phyloP scores from a whole-genome alignment of 2,888 invertebrate species.

The Siphlonurus alternatus region DNA sequence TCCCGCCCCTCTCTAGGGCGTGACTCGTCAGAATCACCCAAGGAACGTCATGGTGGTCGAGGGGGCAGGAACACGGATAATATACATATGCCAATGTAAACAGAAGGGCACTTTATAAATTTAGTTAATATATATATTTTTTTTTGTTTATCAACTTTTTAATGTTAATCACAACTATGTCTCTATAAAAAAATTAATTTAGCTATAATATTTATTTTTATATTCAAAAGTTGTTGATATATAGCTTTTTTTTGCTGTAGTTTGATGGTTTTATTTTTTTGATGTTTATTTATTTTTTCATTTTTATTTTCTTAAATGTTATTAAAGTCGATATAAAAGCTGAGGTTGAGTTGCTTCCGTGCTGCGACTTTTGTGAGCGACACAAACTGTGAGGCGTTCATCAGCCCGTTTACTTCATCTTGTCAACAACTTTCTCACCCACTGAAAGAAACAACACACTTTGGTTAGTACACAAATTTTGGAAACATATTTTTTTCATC shows the following conservation, averaged over 20 bases:
- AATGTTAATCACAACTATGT: not conserved
- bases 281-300: not conserved
- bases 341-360: not conserved
- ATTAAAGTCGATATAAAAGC: not conserved
- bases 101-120: not conserved
- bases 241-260: not conserved
- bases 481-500: not conserved
- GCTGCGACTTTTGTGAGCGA: not conserved
- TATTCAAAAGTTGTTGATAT: no score
- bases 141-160: not conserved
- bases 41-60: not conserved
- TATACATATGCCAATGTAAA: not conserved
- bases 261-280: no score
- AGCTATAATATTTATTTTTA: no score
- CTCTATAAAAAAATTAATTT: not conserved
- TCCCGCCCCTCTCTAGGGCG: not conserved
- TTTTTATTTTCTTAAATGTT: not conserved
- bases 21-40: not conserved
- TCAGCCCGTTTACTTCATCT: constrained; percentile 1
- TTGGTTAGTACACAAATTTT: not conserved
- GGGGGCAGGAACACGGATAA: not conserved
- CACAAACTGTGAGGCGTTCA: not conserved
- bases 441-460: not conserved
- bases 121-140: not conserved
- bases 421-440: not conserved